Evolutionary conservation across 2,888 invertebrate species (phyloP), one percentile per base, ranked within the genome.

Genomic region (Deilephila elpenor): DNA sequence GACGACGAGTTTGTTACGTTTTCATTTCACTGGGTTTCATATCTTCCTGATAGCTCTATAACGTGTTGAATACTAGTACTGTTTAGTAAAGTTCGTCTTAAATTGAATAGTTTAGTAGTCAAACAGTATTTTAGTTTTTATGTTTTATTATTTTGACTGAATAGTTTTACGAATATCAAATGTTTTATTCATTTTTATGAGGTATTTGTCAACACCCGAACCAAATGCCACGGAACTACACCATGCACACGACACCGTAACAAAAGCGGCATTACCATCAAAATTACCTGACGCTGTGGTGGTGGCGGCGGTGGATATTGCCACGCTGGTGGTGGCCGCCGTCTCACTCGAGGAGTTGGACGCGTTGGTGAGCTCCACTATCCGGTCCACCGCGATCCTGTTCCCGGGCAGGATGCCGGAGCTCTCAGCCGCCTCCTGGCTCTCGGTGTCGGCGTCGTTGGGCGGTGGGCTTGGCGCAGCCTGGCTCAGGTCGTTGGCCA

Each of bases 241-340:
- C 67, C 73, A 75, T 72, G 72, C 71, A 75, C 51, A 72, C 70
- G 25, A 72, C 62, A 71, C 73, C n/a, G 17, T 20, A 62, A 75
- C 75, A 73, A 64, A 71, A 73, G 72, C 73, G 29, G 59, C 72
- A 72, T 74, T 75, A 76, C 73, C 74, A 75, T 74, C 75, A 71
- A 73, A 73, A 74, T 84, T 89, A 95, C 95, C 95, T 95, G 95
- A 95, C 37, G 93, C 92, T 59, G 93, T 92, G 56, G 91, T 90
- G 74, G 89, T 91, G 67, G 92, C 88, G 5, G 84, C 85, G 0
- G 91, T 89, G 0, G 91, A 86, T 67, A 91, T 84, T 74, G 91
- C 84, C n/a, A 88, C 80, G 0, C 87, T 87, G 0, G 83, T 89
- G 0, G 91, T 85, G 1, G 91, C 83, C 1, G 86, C 79, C 0